Evolutionary conservation across 2,888 invertebrate species (phyloP), one percentile per base, ranked within the genome.

Genomic region (Trilocha varians): DNA sequence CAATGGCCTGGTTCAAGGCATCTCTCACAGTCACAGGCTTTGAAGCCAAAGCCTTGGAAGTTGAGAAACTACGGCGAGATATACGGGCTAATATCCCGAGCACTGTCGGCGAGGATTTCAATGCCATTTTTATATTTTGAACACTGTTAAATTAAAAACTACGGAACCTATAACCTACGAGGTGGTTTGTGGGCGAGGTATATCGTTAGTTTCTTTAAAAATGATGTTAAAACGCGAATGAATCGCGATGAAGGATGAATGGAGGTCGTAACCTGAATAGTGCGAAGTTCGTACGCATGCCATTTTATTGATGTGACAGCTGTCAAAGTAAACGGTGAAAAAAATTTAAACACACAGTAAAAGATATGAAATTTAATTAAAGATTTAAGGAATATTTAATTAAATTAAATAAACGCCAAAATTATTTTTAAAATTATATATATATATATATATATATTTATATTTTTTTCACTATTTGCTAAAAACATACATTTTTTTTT

Each of bases 1-100:
- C 98, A 69, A 99, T 87, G 0, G 99, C 99, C 45, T 92, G 88
- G 83, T 99, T 99, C 41, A 99, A 85, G 43, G 99, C 99, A 91
- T 99, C 99, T 69, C 99, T 89, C 2, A 98, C 97, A 4, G 96
- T 97, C 90, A 99, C 88, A 86, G 94, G 88, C 65, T 90, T 89
- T 2, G 78, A 62, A 13, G 77, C 65, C 36, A 78, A 53, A 58
- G 67, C 71, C 43, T 69, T 73, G 32, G 79, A 76, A 47, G 78
- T 70, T n/a, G 83, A 80, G 50, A 85, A 82, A 59, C 64, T 72
- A 49, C 84, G 76, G n/a, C 69, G 67, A 43, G 77, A 65, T 34
- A 83, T 44, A 4, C 78, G 67, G 15, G 73, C 55, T 25, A 82
- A 52, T 52, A 73, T 59, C 38, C 69, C 65, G 39, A 74, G 63